Conservation (phyloP, 1,140 invertebrate genomes). For the Drosophila novamexicana region DNA sequence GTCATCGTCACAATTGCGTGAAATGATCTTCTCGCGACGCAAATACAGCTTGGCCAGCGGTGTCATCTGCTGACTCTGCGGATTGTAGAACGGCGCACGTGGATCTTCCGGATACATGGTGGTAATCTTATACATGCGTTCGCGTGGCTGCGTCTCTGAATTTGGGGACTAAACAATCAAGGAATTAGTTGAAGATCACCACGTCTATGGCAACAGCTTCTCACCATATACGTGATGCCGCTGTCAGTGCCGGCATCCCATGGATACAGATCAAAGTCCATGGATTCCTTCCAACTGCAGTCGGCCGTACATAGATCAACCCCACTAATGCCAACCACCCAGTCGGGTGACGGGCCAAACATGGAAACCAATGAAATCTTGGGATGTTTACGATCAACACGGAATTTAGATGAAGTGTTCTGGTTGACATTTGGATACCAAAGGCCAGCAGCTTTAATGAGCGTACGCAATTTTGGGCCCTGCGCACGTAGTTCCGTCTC, state of each 20-base stretch:
- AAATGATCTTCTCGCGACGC: slow-evolving; percentile 89
- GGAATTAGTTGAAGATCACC: slow-evolving; percentile 9
- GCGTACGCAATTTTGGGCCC: slow-evolving; percentile 92
- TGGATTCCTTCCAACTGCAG: slow-evolving; percentile 93
- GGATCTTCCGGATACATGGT: slow-evolving; percentile 94
- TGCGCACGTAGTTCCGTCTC: slow-evolving; percentile 95
- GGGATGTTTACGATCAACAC: slow-evolving; percentile 94
- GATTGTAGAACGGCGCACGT: slow-evolving; percentile 96
- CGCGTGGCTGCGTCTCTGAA: slow-evolving; percentile 92
- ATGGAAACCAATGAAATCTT: slow-evolving; percentile 96
- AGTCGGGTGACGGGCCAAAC: slow-evolving; percentile 97
- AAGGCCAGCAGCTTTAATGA: slow-evolving; percentile 97
- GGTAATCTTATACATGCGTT: slow-evolving; percentile 90
- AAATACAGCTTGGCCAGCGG: slow-evolving; percentile 92
- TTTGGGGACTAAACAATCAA: slow-evolving; percentile 90
- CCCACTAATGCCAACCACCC: slow-evolving; percentile 96
- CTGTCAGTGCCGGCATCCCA: slow-evolving; percentile 98
- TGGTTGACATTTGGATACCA: slow-evolving; percentile 97
- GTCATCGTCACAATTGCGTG: slow-evolving; percentile 89
- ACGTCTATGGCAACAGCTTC: neutral
- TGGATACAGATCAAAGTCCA: slow-evolving; percentile 94
- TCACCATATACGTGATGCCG: slow-evolving; percentile 95
- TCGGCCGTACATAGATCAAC: slow-evolving; percentile 94
- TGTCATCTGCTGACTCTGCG: slow-evolving; percentile 89
- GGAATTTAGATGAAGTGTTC: slow-evolving; percentile 93